Conservation (phyloP, 30 jellyfish, hydroid and myxozoan species). For the Clytia hemisphaerica region DNA sequence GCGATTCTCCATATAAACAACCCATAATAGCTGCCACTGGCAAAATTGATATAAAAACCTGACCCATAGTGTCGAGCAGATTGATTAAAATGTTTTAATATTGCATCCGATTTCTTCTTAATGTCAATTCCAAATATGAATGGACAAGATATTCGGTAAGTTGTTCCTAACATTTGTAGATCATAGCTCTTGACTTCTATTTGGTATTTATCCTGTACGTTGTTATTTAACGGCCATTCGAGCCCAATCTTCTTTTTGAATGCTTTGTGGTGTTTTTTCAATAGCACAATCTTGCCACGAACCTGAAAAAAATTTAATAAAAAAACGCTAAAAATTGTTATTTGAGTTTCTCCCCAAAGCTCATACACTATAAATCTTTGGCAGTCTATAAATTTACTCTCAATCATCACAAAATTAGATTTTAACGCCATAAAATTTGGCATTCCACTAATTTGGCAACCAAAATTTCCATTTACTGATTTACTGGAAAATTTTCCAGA, state of each 20-base stretch:
- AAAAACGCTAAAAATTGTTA: too few species aligned
- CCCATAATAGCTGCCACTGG: constrained; percentile 8
- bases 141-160: too few species aligned
- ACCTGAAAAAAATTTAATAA: not conserved
- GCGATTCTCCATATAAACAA: constrained; percentile 2
- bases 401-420: too few species aligned
- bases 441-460: too few species aligned
- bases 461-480: too few species aligned
- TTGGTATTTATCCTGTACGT: constrained; percentile 11
- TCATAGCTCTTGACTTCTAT: constrained; percentile 4
- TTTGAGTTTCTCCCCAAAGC: too few species aligned
- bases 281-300: constrained; percentile 13
- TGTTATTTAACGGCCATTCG: not conserved
- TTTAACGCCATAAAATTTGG: too few species aligned
- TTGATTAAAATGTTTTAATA: not conserved
- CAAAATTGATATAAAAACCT: constrained; percentile 5
- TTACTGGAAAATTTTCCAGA: too few species aligned
- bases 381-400: too few species aligned
- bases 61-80: constrained; percentile 6
- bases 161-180: too few species aligned
- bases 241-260: not conserved
- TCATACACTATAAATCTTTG: too few species aligned
- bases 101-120: not conserved
- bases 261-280: not conserved
- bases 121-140: constrained; percentile 5